Evolutionary conservation across 2,797 vertebrate genomes (phyloP).

Genomic region (Tamandua tetradactyla): DNA sequence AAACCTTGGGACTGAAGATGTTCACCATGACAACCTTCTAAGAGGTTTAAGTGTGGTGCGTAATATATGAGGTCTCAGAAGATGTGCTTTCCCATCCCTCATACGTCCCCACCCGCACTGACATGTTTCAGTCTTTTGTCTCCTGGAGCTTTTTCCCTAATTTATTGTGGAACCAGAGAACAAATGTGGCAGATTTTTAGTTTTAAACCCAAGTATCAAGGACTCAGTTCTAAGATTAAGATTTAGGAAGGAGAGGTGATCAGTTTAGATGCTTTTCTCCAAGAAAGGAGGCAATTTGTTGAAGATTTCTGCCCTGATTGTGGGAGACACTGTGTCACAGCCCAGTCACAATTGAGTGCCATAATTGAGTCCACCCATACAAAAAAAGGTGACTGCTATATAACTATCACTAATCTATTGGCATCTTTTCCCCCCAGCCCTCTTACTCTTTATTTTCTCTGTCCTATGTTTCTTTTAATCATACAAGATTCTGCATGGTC

Average conservation of each 20-base stretch:
- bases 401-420: background rate
- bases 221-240: background rate
- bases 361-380: background rate
- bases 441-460: background rate
- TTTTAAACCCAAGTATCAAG: background rate
- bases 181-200: background rate
- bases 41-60: background rate
- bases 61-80: background rate
- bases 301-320: background rate
- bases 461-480: background rate
- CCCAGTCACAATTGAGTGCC: background rate
- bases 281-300: background rate
- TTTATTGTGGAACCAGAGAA: background rate
- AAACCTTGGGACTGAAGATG: background rate
- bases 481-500: background rate
- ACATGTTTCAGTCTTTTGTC: background rate
- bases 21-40: background rate
- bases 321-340: background rate
- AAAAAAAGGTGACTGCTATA: background rate
- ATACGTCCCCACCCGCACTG: background rate
- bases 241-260: slow-evolving; percentile 20
- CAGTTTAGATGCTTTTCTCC: background rate
- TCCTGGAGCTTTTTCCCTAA: background rate
- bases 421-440: background rate
- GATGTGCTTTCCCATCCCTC: background rate